Conservation (phyloP, 2,113 vertebrate genomes). For the Rattus norvegicus region GRCr8 NC_086029.1:69903001-69903500, state of each 20-base stretch:
- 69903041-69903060: slow-evolving; percentile 26
- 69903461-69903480: background rate
- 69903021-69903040: slow-evolving; percentile 35
- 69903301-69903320: background rate
- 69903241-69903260: background rate
- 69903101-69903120: background rate
- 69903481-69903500: background rate
- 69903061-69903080: slow-evolving; percentile 52
- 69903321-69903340: background rate
- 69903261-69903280: background rate
- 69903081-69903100: slow-evolving; percentile 16
- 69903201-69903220: slow-evolving; percentile 32
- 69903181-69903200: slow-evolving; percentile 53
- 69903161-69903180: slow-evolving; percentile 56
- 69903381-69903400: background rate
- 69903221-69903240: background rate
- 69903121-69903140: slow-evolving; percentile 27
- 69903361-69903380: background rate
- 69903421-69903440: too few species aligned
- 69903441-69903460: background rate
- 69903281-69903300: background rate
- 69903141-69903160: slow-evolving; percentile 47
- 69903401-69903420: background rate
- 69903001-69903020: slow-evolving; percentile 55
- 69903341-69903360: background rate